Percentiles rank a stretch among this genome's conserved stretches.
These are phyloP conservation scores for Anguilla megastoma DNA, from an alignment of 2,797 vertebrate genomes.

Conservation along the genomic window DNA sequence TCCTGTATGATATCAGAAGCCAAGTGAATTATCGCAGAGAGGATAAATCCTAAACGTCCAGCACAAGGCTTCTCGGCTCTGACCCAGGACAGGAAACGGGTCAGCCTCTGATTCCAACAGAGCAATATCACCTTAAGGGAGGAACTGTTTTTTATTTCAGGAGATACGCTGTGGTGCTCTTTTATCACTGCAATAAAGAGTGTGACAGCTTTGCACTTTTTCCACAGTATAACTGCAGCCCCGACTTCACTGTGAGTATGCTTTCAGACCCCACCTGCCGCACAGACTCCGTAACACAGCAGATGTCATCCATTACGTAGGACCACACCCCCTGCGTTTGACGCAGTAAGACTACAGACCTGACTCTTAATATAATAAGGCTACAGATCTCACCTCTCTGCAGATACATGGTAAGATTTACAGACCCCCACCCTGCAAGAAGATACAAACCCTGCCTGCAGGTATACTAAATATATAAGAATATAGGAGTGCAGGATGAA, in stretches of 20 bases:
- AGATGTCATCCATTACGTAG: background rate
- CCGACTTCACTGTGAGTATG: background rate
- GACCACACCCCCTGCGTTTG: background rate
- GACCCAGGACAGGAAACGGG: conserved; percentile 15
- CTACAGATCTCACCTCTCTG: background rate
- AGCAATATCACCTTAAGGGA: conserved; percentile 27
- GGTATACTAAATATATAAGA: background rate
- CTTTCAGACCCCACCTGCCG: background rate
- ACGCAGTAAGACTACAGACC: background rate
- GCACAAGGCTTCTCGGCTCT: background rate
- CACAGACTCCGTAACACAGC: background rate
- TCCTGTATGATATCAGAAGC: background rate
- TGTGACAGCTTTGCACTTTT: background rate
- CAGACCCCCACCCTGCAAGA: background rate
- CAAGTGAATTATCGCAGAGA: background rate
- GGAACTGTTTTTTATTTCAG: background rate
- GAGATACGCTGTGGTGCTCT: background rate
- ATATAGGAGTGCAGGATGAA: background rate
- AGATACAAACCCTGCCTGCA: background rate
- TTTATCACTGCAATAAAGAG: background rate
- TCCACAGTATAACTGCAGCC: background rate
- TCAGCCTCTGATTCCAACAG: conserved; percentile 20
- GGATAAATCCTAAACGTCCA: background rate
- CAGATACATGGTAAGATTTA: background rate
- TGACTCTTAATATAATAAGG: background rate